Conservation (phyloP, 92 coral and sea anemone genomes). For the Heteractis magnifica region DNA sequence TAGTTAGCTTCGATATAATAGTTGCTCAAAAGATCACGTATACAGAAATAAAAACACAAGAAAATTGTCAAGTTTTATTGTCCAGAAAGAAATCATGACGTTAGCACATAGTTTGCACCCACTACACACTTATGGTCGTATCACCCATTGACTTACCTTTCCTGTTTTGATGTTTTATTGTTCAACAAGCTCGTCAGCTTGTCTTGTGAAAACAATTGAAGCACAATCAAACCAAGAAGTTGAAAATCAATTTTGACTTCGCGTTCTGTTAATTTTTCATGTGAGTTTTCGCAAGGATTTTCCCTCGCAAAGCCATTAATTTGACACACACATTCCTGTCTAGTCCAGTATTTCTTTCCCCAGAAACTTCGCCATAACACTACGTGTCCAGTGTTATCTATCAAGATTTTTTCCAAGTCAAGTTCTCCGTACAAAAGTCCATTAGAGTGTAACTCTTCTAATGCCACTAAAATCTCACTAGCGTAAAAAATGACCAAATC, state of each 20-base stretch:
- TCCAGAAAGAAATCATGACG: background rate
- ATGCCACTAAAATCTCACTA: constrained; percentile 67
- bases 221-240: constrained; percentile 24
- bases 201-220: constrained; percentile 38
- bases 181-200: constrained; percentile 23
- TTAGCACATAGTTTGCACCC: constrained; percentile 23
- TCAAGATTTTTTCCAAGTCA: constrained; percentile 53
- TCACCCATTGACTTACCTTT: constrained; percentile 27
- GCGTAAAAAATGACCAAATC: constrained; percentile 56
- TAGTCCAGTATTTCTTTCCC: constrained; percentile 81
- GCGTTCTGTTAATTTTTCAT: constrained; percentile 28
- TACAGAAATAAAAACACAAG: background rate
- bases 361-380: constrained; percentile 84
- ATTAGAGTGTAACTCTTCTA: constrained; percentile 72
- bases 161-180: constrained; percentile 20
- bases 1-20: background rate
- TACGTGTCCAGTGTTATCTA: constrained; percentile 75
- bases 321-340: constrained; percentile 73
- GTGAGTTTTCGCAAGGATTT: constrained; percentile 54
- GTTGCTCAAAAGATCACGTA: background rate
- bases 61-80: background rate
- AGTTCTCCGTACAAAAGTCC: constrained; percentile 77
- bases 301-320: constrained; percentile 56
- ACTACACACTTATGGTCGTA: background rate
- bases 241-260: constrained; percentile 33